Evolutionary conservation across 2,888 invertebrate species (phyloP).

Genomic region (Phrixothrix hirtus): DNA sequence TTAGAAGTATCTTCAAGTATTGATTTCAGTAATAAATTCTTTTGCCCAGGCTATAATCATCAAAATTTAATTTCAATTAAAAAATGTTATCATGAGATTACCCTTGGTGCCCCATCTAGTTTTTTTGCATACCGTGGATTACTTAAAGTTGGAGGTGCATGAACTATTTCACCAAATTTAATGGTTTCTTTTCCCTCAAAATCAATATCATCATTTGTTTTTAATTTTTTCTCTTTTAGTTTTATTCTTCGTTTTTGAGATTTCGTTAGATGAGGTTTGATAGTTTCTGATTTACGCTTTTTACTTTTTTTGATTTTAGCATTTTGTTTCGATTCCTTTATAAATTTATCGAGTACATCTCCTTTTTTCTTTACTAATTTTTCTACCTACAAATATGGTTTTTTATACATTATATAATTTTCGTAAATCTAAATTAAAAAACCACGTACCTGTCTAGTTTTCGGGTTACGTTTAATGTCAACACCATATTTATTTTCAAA

Average conservation of each 20-base stretch:
- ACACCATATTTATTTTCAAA: constrained; percentile 67
- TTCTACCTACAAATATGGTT: constrained; percentile 43
- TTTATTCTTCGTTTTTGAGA: constrained; percentile 61
- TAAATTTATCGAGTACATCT: constrained; percentile 60
- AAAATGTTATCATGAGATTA: no score
- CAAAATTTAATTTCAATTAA: no score
- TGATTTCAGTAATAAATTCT: constrained; percentile 64
- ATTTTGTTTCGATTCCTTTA: constrained; percentile 52
- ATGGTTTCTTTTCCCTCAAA: constrained; percentile 65
- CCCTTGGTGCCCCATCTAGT: constrained; percentile 36
- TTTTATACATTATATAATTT: constrained; percentile 2
- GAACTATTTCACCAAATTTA: constrained; percentile 74
- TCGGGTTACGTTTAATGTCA: constrained; percentile 59
- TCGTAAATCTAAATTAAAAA: constrained; percentile 9
- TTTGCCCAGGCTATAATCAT: constrained; percentile 68
- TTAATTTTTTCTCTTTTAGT: constrained; percentile 57
- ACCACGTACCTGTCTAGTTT: constrained; percentile 56
- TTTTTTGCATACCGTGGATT: constrained; percentile 59
- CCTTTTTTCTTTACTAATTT: constrained; percentile 58
- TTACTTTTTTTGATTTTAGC: constrained; percentile 48
- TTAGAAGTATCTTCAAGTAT: constrained; percentile 48
- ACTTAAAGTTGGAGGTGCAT: constrained; percentile 70
- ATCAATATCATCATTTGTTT: constrained; percentile 58
- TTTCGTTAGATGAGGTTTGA: constrained; percentile 56
- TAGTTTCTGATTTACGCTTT: constrained; percentile 44